phyloP scores from a whole-genome alignment of 2,113 vertebrate genomes.

The Daphoenositta chrysoptera region DNA sequence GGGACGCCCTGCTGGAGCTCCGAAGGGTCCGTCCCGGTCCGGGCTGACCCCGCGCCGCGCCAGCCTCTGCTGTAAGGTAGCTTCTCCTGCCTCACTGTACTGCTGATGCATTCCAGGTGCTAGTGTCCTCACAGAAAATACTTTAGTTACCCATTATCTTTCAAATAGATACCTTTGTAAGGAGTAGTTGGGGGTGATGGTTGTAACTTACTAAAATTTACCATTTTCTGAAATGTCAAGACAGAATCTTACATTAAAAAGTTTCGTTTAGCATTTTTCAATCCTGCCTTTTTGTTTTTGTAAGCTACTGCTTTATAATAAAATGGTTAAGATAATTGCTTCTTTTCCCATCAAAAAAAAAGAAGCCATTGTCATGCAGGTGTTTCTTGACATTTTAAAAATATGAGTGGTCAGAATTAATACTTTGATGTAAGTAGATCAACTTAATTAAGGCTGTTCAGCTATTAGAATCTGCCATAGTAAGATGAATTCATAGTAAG shows the following conservation, averaged over 20 bases:
- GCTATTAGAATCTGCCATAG: not conserved
- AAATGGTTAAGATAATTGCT: not conserved
- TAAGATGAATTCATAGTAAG: not conserved
- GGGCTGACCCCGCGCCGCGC: too few species aligned
- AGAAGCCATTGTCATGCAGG: not conserved
- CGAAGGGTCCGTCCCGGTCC: too few species aligned
- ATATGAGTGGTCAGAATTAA: not conserved
- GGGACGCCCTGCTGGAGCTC: too few species aligned
- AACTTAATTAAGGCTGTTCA: not conserved
- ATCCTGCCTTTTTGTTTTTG: not conserved
- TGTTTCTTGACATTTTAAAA: not conserved
- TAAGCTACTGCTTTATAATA: not conserved
- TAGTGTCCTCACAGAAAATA: not conserved
- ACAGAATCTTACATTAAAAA: not conserved
- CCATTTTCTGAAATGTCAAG: not conserved
- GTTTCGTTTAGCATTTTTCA: not conserved
- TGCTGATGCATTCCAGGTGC: not conserved
- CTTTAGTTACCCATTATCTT: not conserved
- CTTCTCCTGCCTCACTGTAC: not conserved
- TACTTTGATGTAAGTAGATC: not conserved
- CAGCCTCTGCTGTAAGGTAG: not conserved
- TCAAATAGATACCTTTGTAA: not conserved
- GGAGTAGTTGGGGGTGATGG: not conserved
- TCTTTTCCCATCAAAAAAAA: not conserved
- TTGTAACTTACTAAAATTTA: not conserved